phyloP scores from a whole-genome alignment of 1,140 invertebrate genomes.

The Magallana angulata region DNA sequence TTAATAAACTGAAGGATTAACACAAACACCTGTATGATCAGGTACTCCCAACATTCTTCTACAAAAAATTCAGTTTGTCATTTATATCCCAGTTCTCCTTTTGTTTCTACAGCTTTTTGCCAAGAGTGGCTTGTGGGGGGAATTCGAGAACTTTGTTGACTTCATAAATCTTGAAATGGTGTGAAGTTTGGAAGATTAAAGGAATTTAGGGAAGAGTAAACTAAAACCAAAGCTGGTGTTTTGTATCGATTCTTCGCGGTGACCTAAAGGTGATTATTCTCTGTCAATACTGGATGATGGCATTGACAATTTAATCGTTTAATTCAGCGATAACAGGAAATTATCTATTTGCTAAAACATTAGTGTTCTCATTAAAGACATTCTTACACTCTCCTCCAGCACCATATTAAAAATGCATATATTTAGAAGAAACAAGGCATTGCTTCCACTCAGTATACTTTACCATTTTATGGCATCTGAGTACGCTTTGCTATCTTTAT shows the following conservation, averaged over 20 bases:
- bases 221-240: slow-evolving; percentile 13
- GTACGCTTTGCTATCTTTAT: no score
- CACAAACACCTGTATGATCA: slow-evolving; percentile 1
- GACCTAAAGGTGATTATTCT: slow-evolving; percentile 31
- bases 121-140: background rate
- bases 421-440: no score
- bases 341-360: slow-evolving; percentile 32
- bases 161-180: slow-evolving; percentile 28
- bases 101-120: background rate
- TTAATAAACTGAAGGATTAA: slow-evolving; percentile 28
- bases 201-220: background rate
- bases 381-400: background rate
- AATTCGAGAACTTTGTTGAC: slow-evolving; percentile 25
- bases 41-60: background rate
- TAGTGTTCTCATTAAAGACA: background rate
- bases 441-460: no score
- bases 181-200: slow-evolving; percentile 38
- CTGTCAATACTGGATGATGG: slow-evolving; percentile 12
- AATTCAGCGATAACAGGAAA: slow-evolving; percentile 19
- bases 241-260: slow-evolving; percentile 3
- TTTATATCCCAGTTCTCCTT: background rate
- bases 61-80: background rate
- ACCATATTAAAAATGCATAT: background rate
- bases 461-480: no score
- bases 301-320: slow-evolving; percentile 34